Percentiles rank a stretch among this genome's conserved stretches.
Evolutionary conservation across 2,888 invertebrate genomes (phyloP).

Genomic region (Biston betularia): DNA sequence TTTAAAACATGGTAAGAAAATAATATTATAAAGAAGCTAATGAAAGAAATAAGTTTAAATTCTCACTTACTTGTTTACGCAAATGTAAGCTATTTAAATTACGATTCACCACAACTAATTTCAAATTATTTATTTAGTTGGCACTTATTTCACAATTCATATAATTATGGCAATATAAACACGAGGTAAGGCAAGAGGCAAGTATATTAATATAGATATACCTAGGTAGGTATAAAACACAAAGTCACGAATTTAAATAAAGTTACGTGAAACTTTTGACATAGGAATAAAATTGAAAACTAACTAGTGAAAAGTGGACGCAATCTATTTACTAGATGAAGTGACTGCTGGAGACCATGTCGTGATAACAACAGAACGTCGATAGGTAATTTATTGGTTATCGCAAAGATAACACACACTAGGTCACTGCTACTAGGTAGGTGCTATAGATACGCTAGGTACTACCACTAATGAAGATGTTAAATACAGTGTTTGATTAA

Average conservation of each 20-base stretch:
- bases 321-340: conserved; percentile 1
- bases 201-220: too few relatives aligned
- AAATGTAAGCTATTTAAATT: background rate
- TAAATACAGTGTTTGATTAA: conserved; percentile 18
- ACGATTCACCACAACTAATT: background rate
- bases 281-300: background rate
- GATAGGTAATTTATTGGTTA: conserved; percentile 64
- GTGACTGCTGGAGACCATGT: conserved; percentile 44
- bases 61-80: background rate
- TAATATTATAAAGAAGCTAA: background rate
- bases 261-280: background rate
- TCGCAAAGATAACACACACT: conserved; percentile 67
- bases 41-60: too few relatives aligned
- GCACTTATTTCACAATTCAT: conserved; percentile 3
- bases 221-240: background rate
- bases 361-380: conserved; percentile 61
- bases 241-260: background rate
- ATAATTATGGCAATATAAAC: background rate
- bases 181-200: background rate
- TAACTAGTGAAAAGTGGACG: background rate
- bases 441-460: background rate
- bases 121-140: conserved; percentile 9
- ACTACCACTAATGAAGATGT: conserved; percentile 17
- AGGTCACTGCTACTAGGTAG: conserved; percentile 38
- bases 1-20: background rate